Evolutionary conservation across 2,888 invertebrate genomes (phyloP), one percentile per base, ranked within the genome.

Genomic region (Diabrotica balteata): DNA sequence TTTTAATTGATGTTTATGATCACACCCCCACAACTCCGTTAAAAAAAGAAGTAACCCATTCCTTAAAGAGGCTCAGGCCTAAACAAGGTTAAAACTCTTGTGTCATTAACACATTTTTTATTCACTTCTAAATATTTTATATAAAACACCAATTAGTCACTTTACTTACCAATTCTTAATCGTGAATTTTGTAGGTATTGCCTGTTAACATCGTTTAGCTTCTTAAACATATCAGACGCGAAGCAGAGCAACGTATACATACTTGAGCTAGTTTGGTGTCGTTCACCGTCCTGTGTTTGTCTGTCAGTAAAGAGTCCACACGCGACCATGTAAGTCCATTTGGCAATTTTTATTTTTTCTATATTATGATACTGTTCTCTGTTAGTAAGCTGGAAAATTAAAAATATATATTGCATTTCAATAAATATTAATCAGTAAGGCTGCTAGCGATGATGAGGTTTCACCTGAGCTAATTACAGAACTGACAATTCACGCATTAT

Each of bases 291-390:
- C 22, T 75, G 84, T 3, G 90, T 90, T 77, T 88, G 88, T 66
- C 91, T 87, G 60, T 90, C 87, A 45, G 88, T 90, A 0, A 93
- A 90, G 58, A 98, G 86, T 0, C 98, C 98, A 78, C 95, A 95
- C 1, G 97, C 97, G 2, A 97, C 97, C 97, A 98, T 97, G 79
- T 97, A 98, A 0, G 97, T 97, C 88, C 95, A 95, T 68, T 96
- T 96, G 57, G 97, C 96, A 64, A 98, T 93, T 86, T 98, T 98
- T 47, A 98, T 98, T 85, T 98, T 98, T 83, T 98, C 98, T 8
- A 98, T 92, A 67, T 89, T 85, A 7, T 89, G 90, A 67, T 75
- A 78, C 59, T 79, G 73, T 64, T 74, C 69, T 10, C 75, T 65
- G 63, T 76, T 75, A 11, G 75, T 71, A 55, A 77, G 63, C 77